phyloP scores from a whole-genome alignment of 2,888 invertebrate species.

The Microplitis deprimator region DNA sequence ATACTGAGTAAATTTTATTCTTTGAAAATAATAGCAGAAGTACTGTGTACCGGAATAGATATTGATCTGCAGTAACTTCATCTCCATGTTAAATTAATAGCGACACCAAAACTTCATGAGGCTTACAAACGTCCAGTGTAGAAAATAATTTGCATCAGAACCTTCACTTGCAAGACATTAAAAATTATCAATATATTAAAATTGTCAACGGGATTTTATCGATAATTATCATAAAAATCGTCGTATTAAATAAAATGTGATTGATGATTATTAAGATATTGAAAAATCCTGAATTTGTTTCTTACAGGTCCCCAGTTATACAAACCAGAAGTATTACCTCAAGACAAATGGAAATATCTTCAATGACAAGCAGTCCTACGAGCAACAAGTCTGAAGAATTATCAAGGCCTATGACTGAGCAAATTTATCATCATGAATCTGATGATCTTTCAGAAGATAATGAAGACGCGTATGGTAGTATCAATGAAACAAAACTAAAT shows the following conservation, averaged over 20 bases:
- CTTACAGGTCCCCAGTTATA: not conserved
- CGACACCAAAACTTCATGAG: too few species aligned
- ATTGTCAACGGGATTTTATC: not conserved
- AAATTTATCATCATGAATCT: conserved; percentile 39
- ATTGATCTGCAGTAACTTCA: too few species aligned
- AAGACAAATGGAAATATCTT: not conserved
- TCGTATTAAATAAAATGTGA: not conserved
- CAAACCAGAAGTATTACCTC: not conserved
- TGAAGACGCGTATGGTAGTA: not conserved
- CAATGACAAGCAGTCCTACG: not conserved
- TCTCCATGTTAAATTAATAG: too few species aligned
- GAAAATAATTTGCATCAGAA: too few species aligned
- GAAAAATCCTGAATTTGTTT: not conserved
- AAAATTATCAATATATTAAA: not conserved
- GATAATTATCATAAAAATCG: not conserved
- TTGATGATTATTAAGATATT: not conserved
- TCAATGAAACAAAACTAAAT: not conserved
- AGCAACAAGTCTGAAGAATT: not conserved
- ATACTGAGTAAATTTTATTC: too few species aligned
- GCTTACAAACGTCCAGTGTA: too few species aligned
- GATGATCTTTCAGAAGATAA: not conserved
- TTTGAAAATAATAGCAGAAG: too few species aligned
- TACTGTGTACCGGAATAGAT: too few species aligned
- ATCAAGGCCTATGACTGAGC: not conserved
- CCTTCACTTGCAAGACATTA: too few species aligned